Base-by-base conservation (phyloP, 23 tunicate genomes). In the Clavelina lepadiformis region DNA sequence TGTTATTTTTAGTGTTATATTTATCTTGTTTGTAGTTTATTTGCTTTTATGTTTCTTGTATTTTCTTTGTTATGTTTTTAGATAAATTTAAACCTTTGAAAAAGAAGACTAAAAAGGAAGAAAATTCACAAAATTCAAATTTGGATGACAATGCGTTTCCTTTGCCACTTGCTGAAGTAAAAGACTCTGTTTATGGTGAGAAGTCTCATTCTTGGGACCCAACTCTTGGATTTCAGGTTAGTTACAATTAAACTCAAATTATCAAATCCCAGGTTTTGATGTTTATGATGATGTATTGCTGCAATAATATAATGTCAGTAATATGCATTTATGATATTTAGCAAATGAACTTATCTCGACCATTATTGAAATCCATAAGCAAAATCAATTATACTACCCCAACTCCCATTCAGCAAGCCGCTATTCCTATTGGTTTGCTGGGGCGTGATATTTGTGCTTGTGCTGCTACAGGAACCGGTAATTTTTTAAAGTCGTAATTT, bases 391-490 rank as follows among this genome's bases (percentile, higher is more conserved):
- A 85, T 56, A 61, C 69, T 15, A 74, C 94, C 4, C 98, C 98
- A 28, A 93, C 98, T 21, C 98, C 98, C 18, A 93, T 93, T 36
- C 98, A 93, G 62, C 88, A 83, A 65, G 98, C 98, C 18, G 81
- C 88, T 0, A 93, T 93, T 0, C 94, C 98, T 19, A 75, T 93
- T 24, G 94, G 78, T 27, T 50, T 93, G 73, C 61, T 74, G 24
- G 98, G 98, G 19, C 67, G 93, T 68, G 98, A 93, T 51, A 65
- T 93, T 35, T 73, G 95, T 60, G 98, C 88, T 22, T 93, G 98
- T 61, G 98, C 98, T 67, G 93, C 98, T 5, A 93, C 98, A 11
- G 98, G 98, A 33, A 83, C 98, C 2, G 98, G 94, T 82, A 29
- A 27, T 61, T 65, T n/a, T n/a, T n/a, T n/a, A n/a, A n/a, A n/a